Evolutionary conservation across 35 echinoderm and acorn worm genomes (phyloP).

Genomic region (Apostichopus californicus): DNA sequence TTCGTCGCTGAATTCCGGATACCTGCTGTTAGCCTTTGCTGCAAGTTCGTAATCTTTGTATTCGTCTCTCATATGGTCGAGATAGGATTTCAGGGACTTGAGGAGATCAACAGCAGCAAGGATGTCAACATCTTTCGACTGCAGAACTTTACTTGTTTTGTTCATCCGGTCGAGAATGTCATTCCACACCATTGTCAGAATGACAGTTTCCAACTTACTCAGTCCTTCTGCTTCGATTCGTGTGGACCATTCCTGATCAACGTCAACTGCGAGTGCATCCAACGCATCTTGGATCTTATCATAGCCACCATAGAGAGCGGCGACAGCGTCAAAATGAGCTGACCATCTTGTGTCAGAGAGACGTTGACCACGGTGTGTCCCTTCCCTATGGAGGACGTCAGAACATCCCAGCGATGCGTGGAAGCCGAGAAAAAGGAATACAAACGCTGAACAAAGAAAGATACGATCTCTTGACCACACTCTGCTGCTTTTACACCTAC

Average conservation of each 20-base stretch:
- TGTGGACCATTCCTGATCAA: background rate
- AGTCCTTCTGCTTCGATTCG: background rate
- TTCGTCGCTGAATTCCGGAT: too few species aligned
- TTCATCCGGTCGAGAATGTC: background rate
- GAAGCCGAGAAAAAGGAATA: too few species aligned
- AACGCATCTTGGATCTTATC: constrained; percentile 6
- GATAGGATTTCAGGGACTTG: background rate
- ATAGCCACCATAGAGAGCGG: background rate
- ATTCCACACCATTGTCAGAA: background rate
- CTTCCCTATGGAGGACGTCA: too few species aligned
- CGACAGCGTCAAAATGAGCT: background rate
- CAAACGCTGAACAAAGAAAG: too few species aligned
- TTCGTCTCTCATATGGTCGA: background rate
- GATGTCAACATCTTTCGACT: constrained; percentile 10
- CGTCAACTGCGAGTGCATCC: constrained; percentile 1
- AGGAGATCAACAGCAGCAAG: constrained; percentile 2
- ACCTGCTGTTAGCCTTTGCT: too few species aligned
- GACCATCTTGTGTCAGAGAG: constrained; percentile 15
- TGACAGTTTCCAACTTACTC: background rate
- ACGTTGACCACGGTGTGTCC: background rate
- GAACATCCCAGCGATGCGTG: too few species aligned
- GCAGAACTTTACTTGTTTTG: background rate
- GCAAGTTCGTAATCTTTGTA: too few species aligned
- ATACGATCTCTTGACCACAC: too few species aligned
- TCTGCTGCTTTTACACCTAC: too few species aligned